Base-by-base conservation (phyloP, 2,113 vertebrate species). In the Tyrannus savana region DNA sequence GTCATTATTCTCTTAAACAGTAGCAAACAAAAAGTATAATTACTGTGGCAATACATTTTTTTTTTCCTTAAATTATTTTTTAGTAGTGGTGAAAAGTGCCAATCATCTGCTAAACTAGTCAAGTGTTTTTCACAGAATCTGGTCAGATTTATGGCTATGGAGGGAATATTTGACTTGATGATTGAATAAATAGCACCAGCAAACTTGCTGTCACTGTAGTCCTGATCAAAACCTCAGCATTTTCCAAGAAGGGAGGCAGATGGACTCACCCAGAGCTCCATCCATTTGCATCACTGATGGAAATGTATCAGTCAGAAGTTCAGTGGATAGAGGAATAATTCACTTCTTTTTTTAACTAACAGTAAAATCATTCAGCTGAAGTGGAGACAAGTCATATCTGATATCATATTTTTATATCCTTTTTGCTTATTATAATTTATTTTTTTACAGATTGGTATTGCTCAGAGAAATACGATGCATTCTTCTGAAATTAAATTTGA, bases 401-500 rank as follows among this genome's bases (percentile, higher is more conserved):
- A 94, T 93, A 87, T 22, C 87, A 66, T 94, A 79, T 77, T 92
- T 89, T 81, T 96, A 90, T 94, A 82, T 91, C 81, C 69, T 90
- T 94, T 94, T 94, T 87, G 71, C 84, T 80, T 94, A 59, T 95
- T 97, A 68, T 84, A 95, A 95, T 95, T 95, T 89, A 92, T 91
- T 95, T 93, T 94, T 91, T 83, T 87, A 67, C 81, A 71, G 84
- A 60, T 93, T 91, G 84, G 83, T 93, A 89, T 75, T 96, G 94
- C 67, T 27, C 77, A 87, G 94, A 90, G 95, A 96, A 97, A 96
- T 95, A 72, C 3, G 93, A 86, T 87, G 84, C 92, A 91, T 96
- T 93, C 90, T 93, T 95, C 94, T 14, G 4, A 96, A 97, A 96
- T 96, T 93, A 96, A 97, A 96, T 96, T 95, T 95, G 95, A 97